A percentile compares a stretch with the other conserved stretches of the same genome.
phyloP scores from a whole-genome alignment of 64 coral and sea anemone genomes.

The Astreopora myriophthalma region DNA sequence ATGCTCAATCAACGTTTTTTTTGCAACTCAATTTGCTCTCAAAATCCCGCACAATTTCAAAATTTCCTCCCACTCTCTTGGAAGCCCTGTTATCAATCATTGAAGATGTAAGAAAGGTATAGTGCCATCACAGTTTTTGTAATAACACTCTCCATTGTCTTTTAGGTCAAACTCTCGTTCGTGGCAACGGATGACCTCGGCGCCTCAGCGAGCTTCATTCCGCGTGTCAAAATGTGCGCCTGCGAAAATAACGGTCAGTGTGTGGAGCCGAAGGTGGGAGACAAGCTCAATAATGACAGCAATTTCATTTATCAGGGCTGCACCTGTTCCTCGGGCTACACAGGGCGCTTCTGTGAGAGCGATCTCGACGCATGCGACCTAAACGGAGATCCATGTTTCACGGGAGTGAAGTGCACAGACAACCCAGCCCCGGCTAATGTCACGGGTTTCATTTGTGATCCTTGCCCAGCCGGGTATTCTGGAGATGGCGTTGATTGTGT shows the following conservation, averaged over 20 bases:
- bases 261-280: neutral
- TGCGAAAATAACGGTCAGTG: constrained; percentile 16
- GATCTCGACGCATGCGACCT: constrained; percentile 10
- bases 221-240: constrained; percentile 11
- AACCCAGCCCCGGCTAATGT: neutral
- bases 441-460: neutral
- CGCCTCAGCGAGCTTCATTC: neutral
- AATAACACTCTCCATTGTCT: neutral
- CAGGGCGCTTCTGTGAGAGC: constrained; percentile 27
- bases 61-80: no score
- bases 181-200: neutral
- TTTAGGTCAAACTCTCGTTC: constrained; percentile 20
- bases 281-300: constrained; percentile 1
- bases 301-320: constrained; percentile 16
- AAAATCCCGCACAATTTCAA: no score
- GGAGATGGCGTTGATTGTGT: neutral
- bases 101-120: no score
- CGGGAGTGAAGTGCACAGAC: neutral
- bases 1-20: no score
- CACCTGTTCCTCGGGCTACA: neutral
- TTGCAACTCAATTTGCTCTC: no score
- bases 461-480: constrained; percentile 8
- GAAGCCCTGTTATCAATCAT: no score
- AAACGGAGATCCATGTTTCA: constrained; percentile 14
- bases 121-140: no score